Conservation (phyloP, 1,140 invertebrate genomes). For the Gryllus bimaculatus region DNA sequence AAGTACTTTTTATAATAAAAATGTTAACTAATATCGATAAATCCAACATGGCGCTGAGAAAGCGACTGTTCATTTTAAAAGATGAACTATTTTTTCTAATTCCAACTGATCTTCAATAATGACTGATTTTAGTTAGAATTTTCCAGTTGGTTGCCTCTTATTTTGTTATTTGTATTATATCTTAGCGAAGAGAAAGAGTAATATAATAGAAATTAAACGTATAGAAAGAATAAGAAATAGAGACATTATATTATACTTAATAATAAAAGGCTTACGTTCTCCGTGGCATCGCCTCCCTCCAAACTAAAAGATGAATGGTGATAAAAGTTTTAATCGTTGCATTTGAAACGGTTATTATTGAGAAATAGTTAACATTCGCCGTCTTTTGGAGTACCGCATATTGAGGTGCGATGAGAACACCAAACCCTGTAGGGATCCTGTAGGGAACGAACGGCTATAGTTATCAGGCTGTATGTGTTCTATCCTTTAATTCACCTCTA, state of each 20-base stretch:
- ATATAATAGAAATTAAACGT: constrained; percentile 1
- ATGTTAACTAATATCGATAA: constrained; percentile 6
- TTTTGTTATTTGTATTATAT: constrained; percentile 2
- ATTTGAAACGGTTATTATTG: background rate
- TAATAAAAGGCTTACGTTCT: background rate
- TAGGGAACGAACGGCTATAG: background rate
- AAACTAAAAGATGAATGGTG: background rate
- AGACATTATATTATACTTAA: background rate
- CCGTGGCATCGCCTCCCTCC: background rate
- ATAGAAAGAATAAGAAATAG: constrained; percentile 1
- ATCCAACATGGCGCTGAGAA: background rate
- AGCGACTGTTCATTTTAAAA: constrained; percentile 1
- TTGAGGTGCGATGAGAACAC: background rate
- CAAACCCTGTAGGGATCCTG: background rate
- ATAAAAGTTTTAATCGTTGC: background rate
- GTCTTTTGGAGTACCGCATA: background rate
- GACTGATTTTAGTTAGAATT: constrained; percentile 5
- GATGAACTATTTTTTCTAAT: constrained; percentile 6
- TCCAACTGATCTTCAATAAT: background rate
- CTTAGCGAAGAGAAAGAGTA: constrained; percentile 1
- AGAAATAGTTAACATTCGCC: background rate
- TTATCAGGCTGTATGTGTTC: background rate
- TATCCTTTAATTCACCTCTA: background rate
- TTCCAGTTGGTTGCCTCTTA: constrained; percentile 3
- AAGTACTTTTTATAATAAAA: constrained; percentile 2